These are phyloP conservation scores for Xestia sexstrigata DNA, from an alignment of 2,888 invertebrate species.

Conservation along the genomic window DNA sequence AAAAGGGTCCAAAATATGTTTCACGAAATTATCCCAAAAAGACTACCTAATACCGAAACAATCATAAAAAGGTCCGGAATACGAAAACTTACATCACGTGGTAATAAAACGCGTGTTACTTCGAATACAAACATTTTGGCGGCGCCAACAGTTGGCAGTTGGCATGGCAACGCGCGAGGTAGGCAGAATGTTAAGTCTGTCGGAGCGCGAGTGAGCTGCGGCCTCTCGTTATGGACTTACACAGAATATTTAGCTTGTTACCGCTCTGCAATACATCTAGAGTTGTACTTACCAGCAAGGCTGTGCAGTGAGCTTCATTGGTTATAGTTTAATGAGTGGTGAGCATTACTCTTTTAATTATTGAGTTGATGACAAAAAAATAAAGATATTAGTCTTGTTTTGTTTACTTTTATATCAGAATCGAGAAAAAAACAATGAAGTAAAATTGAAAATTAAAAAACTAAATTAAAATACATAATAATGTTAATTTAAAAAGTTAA, in stretches of 20 bases:
- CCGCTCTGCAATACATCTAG: conserved; percentile 24
- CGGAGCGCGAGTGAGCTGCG: conserved; percentile 30
- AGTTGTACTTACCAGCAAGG: conserved; percentile 56
- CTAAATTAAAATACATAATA: background rate
- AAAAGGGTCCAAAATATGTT: background rate
- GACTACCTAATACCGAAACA: background rate
- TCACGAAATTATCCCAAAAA: background rate
- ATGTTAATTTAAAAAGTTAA: background rate
- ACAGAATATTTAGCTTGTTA: conserved; percentile 49
- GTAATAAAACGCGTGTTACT: conserved; percentile 24
- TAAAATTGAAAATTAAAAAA: background rate
- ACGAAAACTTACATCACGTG: background rate
- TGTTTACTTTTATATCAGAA: background rate
- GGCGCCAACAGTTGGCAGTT: conserved; percentile 30
- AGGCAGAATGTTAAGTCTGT: conserved; percentile 62
- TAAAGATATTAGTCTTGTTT: background rate
- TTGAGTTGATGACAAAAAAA: background rate
- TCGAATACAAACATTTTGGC: conserved; percentile 31
- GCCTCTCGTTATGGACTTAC: conserved; percentile 30
- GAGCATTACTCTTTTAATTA: conserved; percentile 5
- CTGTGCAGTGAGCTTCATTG: conserved; percentile 53
- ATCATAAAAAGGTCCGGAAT: background rate
- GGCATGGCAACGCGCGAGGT: conserved; percentile 43
- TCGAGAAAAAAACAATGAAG: background rate
- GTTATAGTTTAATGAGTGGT: conserved; percentile 9